These are phyloP conservation scores for Mythimna vitellina DNA, from an alignment of 2,888 invertebrate species.

Conservation along the genomic window DNA sequence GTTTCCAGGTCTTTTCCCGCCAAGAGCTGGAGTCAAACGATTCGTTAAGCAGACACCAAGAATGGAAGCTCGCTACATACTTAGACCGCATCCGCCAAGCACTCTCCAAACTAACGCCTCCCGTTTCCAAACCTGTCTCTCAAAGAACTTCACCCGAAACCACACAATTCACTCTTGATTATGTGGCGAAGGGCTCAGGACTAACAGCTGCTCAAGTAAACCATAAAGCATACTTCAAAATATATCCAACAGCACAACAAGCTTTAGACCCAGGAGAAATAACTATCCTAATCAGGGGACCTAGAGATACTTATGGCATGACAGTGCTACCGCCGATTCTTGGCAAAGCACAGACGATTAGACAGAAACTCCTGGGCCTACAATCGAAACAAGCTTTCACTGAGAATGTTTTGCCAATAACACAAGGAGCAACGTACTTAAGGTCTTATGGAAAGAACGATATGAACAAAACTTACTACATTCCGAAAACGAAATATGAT, in stretches of 20 bases:
- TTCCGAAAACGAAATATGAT: constrained; percentile 87
- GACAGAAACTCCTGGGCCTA: constrained; percentile 85
- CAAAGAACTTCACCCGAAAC: constrained; percentile 82
- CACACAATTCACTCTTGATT: constrained; percentile 86
- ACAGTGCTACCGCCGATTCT: constrained; percentile 83
- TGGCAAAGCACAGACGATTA: constrained; percentile 86
- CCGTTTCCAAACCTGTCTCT: constrained; percentile 80
- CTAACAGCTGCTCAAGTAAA: constrained; percentile 90
- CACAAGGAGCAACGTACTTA: constrained; percentile 85
- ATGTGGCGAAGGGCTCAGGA: constrained; percentile 91
- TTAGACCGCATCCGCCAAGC: constrained; percentile 87
- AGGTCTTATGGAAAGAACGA: constrained; percentile 85
- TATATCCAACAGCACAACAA: constrained; percentile 90
- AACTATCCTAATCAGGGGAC: constrained; percentile 86
- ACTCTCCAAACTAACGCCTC: constrained; percentile 82
- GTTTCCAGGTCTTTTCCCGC: constrained; percentile 90
- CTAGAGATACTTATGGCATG: constrained; percentile 86
- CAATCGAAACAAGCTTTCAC: constrained; percentile 80
- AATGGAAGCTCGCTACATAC: constrained; percentile 90
- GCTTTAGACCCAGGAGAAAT: constrained; percentile 86
- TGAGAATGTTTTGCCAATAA: constrained; percentile 83
- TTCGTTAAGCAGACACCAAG: constrained; percentile 87
- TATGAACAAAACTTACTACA: constrained; percentile 86
- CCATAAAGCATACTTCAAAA: constrained; percentile 90
- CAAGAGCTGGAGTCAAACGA: constrained; percentile 88